Conservation (phyloP, 1,140 invertebrate species). For the Solenopsis fugax region DNA sequence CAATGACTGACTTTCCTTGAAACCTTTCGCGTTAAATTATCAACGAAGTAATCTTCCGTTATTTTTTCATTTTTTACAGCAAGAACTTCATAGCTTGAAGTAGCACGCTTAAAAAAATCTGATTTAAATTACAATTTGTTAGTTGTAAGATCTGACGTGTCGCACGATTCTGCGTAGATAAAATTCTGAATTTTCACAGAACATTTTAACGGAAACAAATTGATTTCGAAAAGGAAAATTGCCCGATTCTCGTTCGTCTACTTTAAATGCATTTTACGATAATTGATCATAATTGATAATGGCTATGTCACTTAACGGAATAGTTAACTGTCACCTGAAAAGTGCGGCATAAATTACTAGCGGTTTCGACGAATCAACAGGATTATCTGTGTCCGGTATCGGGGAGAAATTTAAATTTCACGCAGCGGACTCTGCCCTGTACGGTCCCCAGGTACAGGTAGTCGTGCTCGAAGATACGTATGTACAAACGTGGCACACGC, state of each 20-base stretch:
- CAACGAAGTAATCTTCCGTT: neutral
- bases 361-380: conserved; percentile 73
- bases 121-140: neutral
- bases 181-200: neutral
- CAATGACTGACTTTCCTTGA: neutral
- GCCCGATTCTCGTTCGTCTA: neutral
- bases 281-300: conserved; percentile 61
- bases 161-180: neutral
- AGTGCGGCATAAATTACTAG: conserved; percentile 60
- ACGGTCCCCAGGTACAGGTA: conserved; percentile 31
- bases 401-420: conserved; percentile 82
- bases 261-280: conserved; percentile 23
- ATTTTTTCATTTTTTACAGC: neutral
- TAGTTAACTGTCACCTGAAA: conserved; percentile 65
- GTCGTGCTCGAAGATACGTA: neutral
- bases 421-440: conserved; percentile 52
- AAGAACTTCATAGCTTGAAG: neutral
- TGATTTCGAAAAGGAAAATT: conserved; percentile 10
- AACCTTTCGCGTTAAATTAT: conserved; percentile 1
- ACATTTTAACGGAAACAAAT: neutral
- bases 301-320: conserved; percentile 26
- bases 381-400: conserved; percentile 75
- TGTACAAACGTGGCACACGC: neutral
- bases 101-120: neutral
- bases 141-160: neutral